Conservation (phyloP, 2,888 invertebrate genomes). For the Mayetiola destructor region DNA sequence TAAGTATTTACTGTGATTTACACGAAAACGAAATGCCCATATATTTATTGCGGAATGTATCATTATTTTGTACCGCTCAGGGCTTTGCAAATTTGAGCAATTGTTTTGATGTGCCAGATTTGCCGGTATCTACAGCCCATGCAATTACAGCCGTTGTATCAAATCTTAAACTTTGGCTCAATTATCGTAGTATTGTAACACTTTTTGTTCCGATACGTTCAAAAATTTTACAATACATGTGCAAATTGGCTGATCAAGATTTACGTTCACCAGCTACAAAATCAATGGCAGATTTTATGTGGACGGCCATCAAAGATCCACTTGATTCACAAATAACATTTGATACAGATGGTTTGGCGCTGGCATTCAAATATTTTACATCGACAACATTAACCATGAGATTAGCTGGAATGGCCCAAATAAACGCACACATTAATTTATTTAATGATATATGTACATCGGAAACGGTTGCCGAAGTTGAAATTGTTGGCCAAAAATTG, state of each 20-base stretch:
- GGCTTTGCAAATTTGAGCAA: conserved; percentile 76
- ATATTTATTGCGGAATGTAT: conserved; percentile 80
- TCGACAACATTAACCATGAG: conserved; percentile 89
- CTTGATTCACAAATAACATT: conserved; percentile 73
- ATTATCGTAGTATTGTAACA: conserved; percentile 77
- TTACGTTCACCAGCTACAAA: conserved; percentile 74
- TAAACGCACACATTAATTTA: conserved; percentile 83
- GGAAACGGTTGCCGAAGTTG: conserved; percentile 72
- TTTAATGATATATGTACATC: conserved; percentile 84
- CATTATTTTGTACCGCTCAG: conserved; percentile 80
- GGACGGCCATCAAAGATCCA: conserved; percentile 89
- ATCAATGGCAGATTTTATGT: conserved; percentile 92
- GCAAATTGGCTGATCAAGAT: conserved; percentile 82
- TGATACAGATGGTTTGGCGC: conserved; percentile 73
- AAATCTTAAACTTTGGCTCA: conserved; percentile 86
- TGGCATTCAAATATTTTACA: conserved; percentile 93
- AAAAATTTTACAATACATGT: conserved; percentile 83
- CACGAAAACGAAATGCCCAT: conserved; percentile 89
- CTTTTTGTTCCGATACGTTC: conserved; percentile 76
- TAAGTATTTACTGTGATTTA: conserved; percentile 74
- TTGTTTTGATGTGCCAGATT: conserved; percentile 66
- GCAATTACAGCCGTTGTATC: conserved; percentile 83
- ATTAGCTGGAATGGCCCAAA: conserved; percentile 73
- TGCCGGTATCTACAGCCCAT: conserved; percentile 81
- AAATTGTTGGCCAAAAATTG: conserved; percentile 66